Evolutionary conservation across 2,113 vertebrate species (phyloP), one percentile per base, ranked within the genome.

Genomic region (Tichodroma muraria): DNA sequence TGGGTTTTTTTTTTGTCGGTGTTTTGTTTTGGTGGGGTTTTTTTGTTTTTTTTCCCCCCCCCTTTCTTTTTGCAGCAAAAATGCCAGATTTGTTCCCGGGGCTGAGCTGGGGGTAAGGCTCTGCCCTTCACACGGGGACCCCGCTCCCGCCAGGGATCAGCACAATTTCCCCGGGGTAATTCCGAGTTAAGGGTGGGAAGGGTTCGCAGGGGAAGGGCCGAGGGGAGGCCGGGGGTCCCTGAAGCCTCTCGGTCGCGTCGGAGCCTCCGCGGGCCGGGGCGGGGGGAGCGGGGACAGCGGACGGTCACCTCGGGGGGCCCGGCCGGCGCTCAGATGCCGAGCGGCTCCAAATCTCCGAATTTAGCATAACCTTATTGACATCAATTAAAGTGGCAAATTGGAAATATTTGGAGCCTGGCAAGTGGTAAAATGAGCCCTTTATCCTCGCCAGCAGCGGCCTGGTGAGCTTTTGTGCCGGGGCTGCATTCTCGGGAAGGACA

Each of bases 331-430:
- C 83, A 54, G 90, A 96, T 85, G 95, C 91, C 10, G 60, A 85
- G 88, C 61, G 15, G 83, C 75, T 97, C 96, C 88, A 97, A 96
- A 97, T 86, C 97, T 98, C 97, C 76, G 94, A 97, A 97, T 98
- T 98, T 98, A 98, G 97, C 97, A 97, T 98, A 98, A 98, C 97
- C 98, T 98, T 80, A 96, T 97, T 98, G 97, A 98, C 98, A 98
- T 98, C 97, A 98, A 97, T 98, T 98, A 98, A 97, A 97, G 96
- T 97, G 94, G 96, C 93, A 84, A 97, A 97, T 96, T 93, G 97
- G 97, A 97, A 97, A 97, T 97, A 97, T 97, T 98, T 91, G 94
- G 88, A 89, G 94, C 96, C 90, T 91, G 94, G 97, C 88, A 80
- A 97, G 97, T 94, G 97, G 97, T 97, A 97, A 96, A 97, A 95